Percentiles rank a stretch among this genome's conserved stretches.
These are phyloP conservation scores for Tonatia bakeri DNA, from an alignment of 2,113 vertebrate genomes.

Conservation along the genomic window DNA sequence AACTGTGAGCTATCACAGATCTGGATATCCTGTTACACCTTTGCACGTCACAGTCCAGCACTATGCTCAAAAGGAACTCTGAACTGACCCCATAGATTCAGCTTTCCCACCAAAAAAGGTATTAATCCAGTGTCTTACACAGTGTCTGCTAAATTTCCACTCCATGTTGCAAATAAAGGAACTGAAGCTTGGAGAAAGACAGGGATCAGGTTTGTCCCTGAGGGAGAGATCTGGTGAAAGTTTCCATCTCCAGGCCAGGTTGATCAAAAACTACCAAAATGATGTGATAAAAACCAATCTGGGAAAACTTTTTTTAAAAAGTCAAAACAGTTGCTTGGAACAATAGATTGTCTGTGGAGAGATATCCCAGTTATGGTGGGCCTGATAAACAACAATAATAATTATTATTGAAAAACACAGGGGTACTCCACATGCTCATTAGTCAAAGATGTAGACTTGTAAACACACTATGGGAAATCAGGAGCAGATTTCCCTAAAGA, in stretches of 20 bases:
- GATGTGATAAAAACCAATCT: not conserved
- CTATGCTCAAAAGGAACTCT: not conserved
- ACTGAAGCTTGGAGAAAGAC: not conserved
- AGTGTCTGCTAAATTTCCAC: not conserved
- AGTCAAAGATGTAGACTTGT: not conserved
- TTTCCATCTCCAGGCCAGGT: not conserved
- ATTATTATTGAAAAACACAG: not conserved
- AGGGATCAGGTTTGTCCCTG: too few relatives aligned
- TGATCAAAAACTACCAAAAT: not conserved
- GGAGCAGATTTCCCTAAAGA: not conserved
- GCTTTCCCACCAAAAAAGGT: not conserved
- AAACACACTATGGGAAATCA: not conserved
- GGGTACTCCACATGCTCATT: not conserved
- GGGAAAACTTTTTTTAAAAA: not conserved
- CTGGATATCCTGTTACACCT: not conserved
- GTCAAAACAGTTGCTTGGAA: not conserved
- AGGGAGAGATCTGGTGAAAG: not conserved
- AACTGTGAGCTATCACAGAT: not conserved
- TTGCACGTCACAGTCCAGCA: too few relatives aligned
- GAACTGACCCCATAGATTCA: not conserved
- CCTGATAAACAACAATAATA: not conserved
- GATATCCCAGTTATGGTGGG: not conserved
- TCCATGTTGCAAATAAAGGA: not conserved
- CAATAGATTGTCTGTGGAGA: not conserved
- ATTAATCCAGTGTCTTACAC: not conserved